Evolutionary conservation across 2,797 vertebrate species (phyloP).

Genomic region (Spinus pinus): DNA sequence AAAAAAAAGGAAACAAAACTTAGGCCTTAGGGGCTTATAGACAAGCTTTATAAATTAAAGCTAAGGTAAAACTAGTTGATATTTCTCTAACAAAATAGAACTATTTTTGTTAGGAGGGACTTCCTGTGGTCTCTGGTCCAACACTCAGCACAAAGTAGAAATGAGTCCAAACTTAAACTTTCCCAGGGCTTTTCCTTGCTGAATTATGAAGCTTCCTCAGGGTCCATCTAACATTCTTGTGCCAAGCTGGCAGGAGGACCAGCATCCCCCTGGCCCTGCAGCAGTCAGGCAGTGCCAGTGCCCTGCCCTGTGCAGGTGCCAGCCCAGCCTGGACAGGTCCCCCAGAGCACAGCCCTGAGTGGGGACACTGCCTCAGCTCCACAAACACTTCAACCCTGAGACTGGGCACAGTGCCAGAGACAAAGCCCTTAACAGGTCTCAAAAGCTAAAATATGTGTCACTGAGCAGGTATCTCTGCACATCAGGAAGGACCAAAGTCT

Average conservation of each 20-base stretch:
- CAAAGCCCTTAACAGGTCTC: background rate
- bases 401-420: background rate
- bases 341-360: background rate
- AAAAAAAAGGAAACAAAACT: background rate
- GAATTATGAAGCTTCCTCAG: background rate
- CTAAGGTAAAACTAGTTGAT: background rate
- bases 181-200: background rate
- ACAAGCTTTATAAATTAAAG: background rate
- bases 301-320: background rate
- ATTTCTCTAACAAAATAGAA: background rate
- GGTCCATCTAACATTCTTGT: accelerated
- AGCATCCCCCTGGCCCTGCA: accelerated
- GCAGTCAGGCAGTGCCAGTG: background rate
- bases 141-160: background rate
- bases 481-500: background rate
- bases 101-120: background rate
- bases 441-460: background rate
- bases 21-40: background rate
- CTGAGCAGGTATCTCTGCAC: background rate
- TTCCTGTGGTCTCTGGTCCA: background rate
- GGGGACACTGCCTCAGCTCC: background rate
- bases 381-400: background rate
- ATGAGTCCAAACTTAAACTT: background rate
- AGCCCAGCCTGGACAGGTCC: background rate
- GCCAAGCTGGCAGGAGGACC: background rate